Evolutionary conservation across 2,888 invertebrate species (phyloP).

Genomic region (Xestia rhomboidea): DNA sequence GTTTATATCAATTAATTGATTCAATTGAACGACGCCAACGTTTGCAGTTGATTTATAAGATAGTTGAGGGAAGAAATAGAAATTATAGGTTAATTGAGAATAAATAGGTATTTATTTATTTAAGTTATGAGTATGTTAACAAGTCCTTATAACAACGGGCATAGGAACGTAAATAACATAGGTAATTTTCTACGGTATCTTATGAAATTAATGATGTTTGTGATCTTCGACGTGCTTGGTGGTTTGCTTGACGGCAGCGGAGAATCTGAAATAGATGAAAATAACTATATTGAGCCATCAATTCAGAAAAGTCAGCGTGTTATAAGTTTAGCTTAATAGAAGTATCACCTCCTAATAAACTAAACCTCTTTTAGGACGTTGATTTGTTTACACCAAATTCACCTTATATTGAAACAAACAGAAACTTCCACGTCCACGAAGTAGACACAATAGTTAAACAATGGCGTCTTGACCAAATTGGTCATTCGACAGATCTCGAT

Average conservation of each 20-base stretch:
- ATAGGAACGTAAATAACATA: conserved; percentile 22
- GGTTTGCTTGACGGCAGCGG: conserved; percentile 71
- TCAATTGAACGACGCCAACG: neutral
- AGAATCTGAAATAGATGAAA: conserved; percentile 66
- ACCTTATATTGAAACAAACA: neutral
- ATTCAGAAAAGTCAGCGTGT: too few relatives aligned
- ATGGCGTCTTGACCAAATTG: too few relatives aligned
- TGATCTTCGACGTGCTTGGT: conserved; percentile 69
- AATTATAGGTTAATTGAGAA: conserved; percentile 5
- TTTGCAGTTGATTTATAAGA: neutral
- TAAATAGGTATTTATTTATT: conserved; percentile 51
- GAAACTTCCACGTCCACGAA: too few relatives aligned
- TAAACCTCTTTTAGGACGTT: neutral
- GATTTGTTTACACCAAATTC: neutral
- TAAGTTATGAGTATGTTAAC: conserved; percentile 50
- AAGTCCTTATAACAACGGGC: conserved; percentile 32
- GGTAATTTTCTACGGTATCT: neutral
- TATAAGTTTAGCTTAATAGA: neutral
- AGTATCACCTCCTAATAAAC: neutral
- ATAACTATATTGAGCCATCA: neutral
- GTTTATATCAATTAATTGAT: neutral
- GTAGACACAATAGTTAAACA: too few relatives aligned
- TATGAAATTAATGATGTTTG: conserved; percentile 58
- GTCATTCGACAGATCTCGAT: too few relatives aligned
- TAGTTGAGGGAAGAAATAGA: neutral